Evolutionary conservation across 1,140 invertebrate species (phyloP).

Genomic region (Lepidurus arcticus): DNA sequence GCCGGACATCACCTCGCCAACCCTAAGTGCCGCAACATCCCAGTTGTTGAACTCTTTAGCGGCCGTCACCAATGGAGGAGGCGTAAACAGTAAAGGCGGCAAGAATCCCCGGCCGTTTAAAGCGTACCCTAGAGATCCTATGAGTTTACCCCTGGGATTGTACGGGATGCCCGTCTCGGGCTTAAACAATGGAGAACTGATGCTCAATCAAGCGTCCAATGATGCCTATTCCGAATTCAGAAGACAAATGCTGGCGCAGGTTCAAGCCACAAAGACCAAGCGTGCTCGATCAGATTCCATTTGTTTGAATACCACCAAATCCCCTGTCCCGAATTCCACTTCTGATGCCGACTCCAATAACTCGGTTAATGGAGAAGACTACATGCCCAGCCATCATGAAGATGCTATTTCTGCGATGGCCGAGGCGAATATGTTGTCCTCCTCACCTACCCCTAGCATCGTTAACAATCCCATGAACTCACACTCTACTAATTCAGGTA

Average conservation of each 20-base stretch:
- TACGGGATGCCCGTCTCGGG: slow-evolving; percentile 40
- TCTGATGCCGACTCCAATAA: slow-evolving; percentile 29
- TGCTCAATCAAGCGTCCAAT: slow-evolving; percentile 49
- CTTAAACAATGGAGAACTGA: slow-evolving; percentile 42
- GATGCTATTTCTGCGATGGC: neutral
- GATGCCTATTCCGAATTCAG: slow-evolving; percentile 62
- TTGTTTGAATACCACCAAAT: slow-evolving; percentile 30
- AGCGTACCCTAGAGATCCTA: slow-evolving; percentile 61
- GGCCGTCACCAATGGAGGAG: slow-evolving; percentile 31
- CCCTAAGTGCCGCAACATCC: slow-evolving; percentile 34
- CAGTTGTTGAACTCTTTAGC: slow-evolving; percentile 33
- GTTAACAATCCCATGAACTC: neutral
- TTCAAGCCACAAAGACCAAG: slow-evolving; percentile 54
- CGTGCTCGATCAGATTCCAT: slow-evolving; percentile 32
- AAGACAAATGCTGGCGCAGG: slow-evolving; percentile 57
- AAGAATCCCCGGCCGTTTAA: slow-evolving; percentile 55
- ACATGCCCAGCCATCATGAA: neutral
- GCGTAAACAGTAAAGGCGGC: slow-evolving; percentile 23
- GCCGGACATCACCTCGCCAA: slow-evolving; percentile 34
- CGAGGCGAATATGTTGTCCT: too few species aligned
- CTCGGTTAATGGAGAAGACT: slow-evolving; percentile 17
- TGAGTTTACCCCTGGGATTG: slow-evolving; percentile 50
- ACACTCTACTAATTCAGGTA: neutral
- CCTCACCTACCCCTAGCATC: neutral
- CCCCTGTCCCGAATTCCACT: neutral